Base-by-base conservation (phyloP, 2,797 vertebrate genomes). In the Dipus sagitta region DNA sequence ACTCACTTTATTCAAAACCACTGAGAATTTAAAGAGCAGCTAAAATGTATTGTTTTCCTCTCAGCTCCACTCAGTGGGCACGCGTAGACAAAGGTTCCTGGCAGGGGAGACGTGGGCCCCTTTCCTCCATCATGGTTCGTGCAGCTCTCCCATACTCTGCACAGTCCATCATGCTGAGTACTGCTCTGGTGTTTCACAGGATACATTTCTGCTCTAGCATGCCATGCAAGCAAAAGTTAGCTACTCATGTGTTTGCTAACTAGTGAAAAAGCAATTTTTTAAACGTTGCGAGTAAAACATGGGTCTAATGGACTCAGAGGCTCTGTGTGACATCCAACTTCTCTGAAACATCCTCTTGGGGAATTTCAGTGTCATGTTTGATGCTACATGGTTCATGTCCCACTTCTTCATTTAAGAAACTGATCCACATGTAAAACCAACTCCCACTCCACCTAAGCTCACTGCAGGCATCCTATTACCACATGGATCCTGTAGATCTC, bases 331-430 rank as follows among this genome's bases (percentile, higher is more conserved):
- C 38, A 17, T 88, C 72, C 54, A 26, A 62, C 60, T 91, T 21
- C 65, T 26, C 7, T 34, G 12, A 71, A 83, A 62, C 24, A 87
- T 72, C 62, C 80, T 68, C 64, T 72, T 71, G 70, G 65, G 34
- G 62, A 93, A 85, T 68, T 65, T 77, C 65, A 67, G 52, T 32
- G 65, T 77, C 77, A 38, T 71, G 79, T 65, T 78, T 54, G 17
- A 88, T 4, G 38, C 13, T 32, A 30, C n/a, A 21, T 7, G 70
- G 14, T 47, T 93, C 94, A 71, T 95, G 34, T 17, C 32, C 34
- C 64, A 54, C 24, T 90, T 94, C 26, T 76, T 95, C n/a, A 34
- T 64, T 82, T 86, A 90, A 93, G 77, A 96, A 93, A 52, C 68
- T 84, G n/a, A 89, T 38, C 34, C 47, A 78, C 34, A 21, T 34